Evolutionary conservation across 1,140 invertebrate genomes (phyloP), one percentile per base, ranked within the genome.

Genomic region (Macrostomum lignano): DNA sequence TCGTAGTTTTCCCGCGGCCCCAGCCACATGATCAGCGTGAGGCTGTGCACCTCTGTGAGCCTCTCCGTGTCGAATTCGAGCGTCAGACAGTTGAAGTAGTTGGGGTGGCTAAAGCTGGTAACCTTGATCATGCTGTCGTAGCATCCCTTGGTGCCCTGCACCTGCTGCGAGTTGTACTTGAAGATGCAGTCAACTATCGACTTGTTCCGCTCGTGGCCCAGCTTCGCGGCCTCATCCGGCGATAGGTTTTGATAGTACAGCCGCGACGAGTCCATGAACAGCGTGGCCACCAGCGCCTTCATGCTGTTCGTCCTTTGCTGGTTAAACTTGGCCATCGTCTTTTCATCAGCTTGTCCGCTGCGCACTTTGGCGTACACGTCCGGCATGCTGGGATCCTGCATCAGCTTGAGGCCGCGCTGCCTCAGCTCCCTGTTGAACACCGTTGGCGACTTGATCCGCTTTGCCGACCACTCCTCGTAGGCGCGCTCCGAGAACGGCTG

Each of bases 61-160:
- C 15, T 17, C 19, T 28, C 14, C 19, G 3, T 3, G 4, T 15
- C 19, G 7, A 17, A 17, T 28, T 33, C 11, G 11, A 33, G 26
- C 26, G 32, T 33, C 13, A 25, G 32, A 21, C 32, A 33, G 15
- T 33, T 33, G 20, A 33, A 33, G 20, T 21, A 33, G 14, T 10
- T 19, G 20, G 24, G 32, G 7, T 17, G 20, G 11, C 11, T 17
- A n/a, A 33, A 19, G 13, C 17, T 11, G 14, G 14, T 11, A n/a
- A 33, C 11, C 9, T 11, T 10, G 19, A 19, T 19, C 4, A 4
- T 4, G 3, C 10, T 7, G 20, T 33, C 32, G 10, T 33, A n/a
- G 19, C 32, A 33, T 9, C 19, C 5, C n/a, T n/a, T n/a, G n/a
- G n/a, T n/a, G 19, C 3, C 26, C 15, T 15, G 19, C 4, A 17